These are phyloP conservation scores for Drosophila saltans DNA, from an alignment of 1,140 invertebrate species.

Conservation along the genomic window DNA sequence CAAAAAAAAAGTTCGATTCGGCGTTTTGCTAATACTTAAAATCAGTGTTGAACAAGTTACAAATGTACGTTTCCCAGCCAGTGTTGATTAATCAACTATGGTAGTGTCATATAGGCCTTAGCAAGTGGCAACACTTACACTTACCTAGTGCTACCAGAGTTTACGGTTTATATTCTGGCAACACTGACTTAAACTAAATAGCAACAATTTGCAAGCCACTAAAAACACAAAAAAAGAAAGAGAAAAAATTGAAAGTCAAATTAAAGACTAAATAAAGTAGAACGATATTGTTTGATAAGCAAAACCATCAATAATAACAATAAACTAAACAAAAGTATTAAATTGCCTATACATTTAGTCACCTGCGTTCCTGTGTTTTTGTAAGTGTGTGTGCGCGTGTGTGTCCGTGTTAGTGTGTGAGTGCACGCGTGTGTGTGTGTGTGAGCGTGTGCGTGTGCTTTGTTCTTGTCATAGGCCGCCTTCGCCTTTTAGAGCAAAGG, in stretches of 20 bases:
- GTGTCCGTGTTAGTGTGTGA: constrained; percentile 50
- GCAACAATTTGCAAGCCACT: constrained; percentile 21
- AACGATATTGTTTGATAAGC: not conserved
- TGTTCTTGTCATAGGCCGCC: constrained; percentile 49
- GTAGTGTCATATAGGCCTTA: not conserved
- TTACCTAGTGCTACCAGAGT: not conserved
- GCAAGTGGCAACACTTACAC: not conserved
- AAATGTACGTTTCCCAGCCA: not conserved
- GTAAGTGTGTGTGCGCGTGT: constrained; percentile 40
- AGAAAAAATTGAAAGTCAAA: constrained; percentile 3
- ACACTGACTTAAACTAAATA: constrained; percentile 15
- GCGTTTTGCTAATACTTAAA: constrained; percentile 9
- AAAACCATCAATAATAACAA: not conserved
- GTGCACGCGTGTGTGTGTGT: constrained; percentile 38
- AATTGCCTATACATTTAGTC: constrained; percentile 32
- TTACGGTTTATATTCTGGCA: not conserved
- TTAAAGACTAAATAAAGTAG: not conserved
- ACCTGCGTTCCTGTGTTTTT: constrained; percentile 39
- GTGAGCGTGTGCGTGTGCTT: constrained; percentile 57
- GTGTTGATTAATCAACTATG: not conserved
- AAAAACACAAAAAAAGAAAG: not conserved
- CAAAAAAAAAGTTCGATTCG: constrained; percentile 7
- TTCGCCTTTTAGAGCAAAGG: constrained; percentile 56
- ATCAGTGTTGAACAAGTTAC: not conserved
- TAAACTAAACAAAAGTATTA: not conserved